A percentile compares a stretch with the other conserved stretches of the same genome.
Evolutionary conservation across 2,888 invertebrate species (phyloP).

Genomic region (Gisinianus flammeolus): DNA sequence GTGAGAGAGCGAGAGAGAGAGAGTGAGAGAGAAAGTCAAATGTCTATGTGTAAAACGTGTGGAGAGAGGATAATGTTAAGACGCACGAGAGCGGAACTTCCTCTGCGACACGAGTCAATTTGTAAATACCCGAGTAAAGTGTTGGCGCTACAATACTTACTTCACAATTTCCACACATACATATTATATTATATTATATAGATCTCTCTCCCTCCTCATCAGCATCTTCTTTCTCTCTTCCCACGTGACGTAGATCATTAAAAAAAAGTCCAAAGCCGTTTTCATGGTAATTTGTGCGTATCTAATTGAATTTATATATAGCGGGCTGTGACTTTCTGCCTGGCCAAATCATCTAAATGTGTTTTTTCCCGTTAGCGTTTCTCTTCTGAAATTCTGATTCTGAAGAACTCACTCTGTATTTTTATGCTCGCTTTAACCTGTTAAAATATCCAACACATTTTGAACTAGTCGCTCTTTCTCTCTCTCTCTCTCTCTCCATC

Average conservation of each 20-base stretch:
- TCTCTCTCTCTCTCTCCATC: not conserved
- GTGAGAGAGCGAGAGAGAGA: no score
- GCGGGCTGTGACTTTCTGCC: not conserved
- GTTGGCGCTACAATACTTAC: not conserved
- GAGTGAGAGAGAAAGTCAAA: no score
- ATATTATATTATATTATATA: no score
- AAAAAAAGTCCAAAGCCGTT: not conserved
- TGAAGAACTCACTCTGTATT: not conserved
- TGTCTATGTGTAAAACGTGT: no score
- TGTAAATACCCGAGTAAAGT: not conserved
- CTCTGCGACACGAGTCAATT: not conserved
- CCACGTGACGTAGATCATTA: not conserved
- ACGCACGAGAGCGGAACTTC: no score
- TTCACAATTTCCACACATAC: not conserved
- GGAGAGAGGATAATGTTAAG: no score
- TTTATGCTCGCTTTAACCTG: conserved; percentile 1
- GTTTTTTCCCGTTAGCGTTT: not conserved
- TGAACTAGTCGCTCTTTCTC: not conserved
- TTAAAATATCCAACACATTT: not conserved
- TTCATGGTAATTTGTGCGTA: conserved; percentile 12
- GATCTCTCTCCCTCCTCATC: not conserved
- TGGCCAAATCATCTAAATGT: not conserved
- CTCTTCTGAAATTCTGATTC: not conserved
- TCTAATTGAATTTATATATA: not conserved
- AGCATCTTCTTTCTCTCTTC: not conserved